phyloP scores from a whole-genome alignment of 2,113 vertebrate species.

The Pterocles burchelli region DNA sequence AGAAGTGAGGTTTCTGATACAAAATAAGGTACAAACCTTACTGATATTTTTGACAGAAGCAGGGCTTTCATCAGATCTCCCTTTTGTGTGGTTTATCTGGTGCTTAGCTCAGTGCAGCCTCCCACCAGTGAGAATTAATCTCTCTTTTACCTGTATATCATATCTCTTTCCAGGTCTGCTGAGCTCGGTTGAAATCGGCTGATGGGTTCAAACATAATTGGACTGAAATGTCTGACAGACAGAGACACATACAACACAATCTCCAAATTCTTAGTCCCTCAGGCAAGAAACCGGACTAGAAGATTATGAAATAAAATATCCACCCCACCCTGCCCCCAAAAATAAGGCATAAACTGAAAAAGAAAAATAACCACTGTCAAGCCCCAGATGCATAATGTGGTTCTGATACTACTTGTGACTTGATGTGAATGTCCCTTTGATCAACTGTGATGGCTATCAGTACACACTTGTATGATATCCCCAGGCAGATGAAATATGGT shows the following conservation, averaged over 20 bases:
- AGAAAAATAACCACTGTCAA: neutral
- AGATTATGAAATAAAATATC: neutral
- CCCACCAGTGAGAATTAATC: accelerated
- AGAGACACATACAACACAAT: neutral
- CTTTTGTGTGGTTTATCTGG: neutral
- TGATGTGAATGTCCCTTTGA: neutral
- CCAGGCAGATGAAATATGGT: neutral
- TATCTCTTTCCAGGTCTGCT: neutral
- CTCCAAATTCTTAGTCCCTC: neutral
- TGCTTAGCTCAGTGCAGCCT: neutral
- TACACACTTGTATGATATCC: neutral
- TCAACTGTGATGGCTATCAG: neutral
- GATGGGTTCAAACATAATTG: neutral
- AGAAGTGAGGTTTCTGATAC: neutral
- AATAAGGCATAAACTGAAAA: neutral
- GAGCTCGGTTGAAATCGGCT: neutral
- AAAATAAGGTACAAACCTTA: neutral
- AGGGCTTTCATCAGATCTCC: neutral
- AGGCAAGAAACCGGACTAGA: neutral
- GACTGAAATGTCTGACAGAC: neutral
- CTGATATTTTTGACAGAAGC: neutral
- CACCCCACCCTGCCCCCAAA: neutral
- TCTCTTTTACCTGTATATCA: neutral
- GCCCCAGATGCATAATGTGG: accelerated
- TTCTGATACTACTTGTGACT: neutral